Base-by-base conservation (phyloP, 2,113 vertebrate species). In the Notarius quadriscutis region DNA sequence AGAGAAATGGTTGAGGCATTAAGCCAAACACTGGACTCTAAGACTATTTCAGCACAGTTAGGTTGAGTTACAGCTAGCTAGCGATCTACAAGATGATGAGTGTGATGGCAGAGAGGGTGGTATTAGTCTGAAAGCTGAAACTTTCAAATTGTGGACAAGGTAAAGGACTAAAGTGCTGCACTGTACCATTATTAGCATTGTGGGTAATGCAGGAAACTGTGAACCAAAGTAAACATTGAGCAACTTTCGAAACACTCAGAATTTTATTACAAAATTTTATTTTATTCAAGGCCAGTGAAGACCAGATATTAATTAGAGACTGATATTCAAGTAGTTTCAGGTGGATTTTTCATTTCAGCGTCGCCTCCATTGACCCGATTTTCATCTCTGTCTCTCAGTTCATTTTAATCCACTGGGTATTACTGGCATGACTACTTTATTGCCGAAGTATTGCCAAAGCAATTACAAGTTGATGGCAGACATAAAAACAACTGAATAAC, bases 381-480 rank as follows among this genome's bases (percentile, higher is more conserved):
- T 71, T 7, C 34, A 6, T 72, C 79, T 50, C 17, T 22, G 20
- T 74, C 41, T 17, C 48, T 30, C 50, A 2, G 1, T n/a, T 65
- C 9, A 65, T 41, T 82, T 50, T 15, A 65, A 60, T 63, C 65
- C 22, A n/a, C 20, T n/a, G 14, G 34, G 4, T 50, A 65, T 48
- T 63, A 65, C 62, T 50, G 34, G 58, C 81, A 82, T 50, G 81
- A 6, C 34, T 48, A 41, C 58, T 82, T 82, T 82, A 65, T 50
- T 53, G 74, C 34, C 6, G 34, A 50, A 82, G 62, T 82, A 82
- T 48, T 63, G 81, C 20, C 81, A 65, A 82, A 82, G 60, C 34
- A 82, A 82, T 82, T 82, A 82, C 34, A n/a, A 14, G 20, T 25
- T 50, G 81, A 65, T 50, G 41, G 22, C 34, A 4, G 60, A 20